These are phyloP conservation scores for Atta cephalotes DNA, from an alignment of 1,140 invertebrate genomes.

Conservation along the genomic window DNA sequence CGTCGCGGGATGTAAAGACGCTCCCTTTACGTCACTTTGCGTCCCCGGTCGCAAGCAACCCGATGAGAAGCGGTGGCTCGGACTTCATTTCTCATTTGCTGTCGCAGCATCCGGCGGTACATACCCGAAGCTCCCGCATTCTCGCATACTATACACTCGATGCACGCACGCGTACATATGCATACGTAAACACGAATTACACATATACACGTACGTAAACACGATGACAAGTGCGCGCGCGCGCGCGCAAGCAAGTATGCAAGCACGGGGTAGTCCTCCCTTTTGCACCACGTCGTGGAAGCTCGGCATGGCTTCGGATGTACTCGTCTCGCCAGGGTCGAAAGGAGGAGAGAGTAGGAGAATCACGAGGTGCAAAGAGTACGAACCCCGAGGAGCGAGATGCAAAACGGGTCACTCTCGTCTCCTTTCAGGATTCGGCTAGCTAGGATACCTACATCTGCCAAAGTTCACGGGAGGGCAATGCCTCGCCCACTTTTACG, in stretches of 20 bases:
- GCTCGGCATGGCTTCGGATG: constrained; percentile 70
- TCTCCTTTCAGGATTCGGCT: constrained; percentile 78
- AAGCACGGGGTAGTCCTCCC: constrained; percentile 57
- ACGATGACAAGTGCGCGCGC: neutral
- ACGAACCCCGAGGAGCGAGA: constrained; percentile 73
- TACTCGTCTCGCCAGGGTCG: constrained; percentile 62
- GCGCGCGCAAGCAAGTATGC: neutral
- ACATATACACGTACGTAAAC: neutral
- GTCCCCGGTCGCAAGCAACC: neutral
- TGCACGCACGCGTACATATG: neutral
- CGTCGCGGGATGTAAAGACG: constrained; percentile 4
- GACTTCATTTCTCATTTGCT: constrained; percentile 54
- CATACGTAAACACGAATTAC: constrained; percentile 12
- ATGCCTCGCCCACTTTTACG: constrained; percentile 82
- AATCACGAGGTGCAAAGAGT: constrained; percentile 61
- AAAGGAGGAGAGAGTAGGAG: constrained; percentile 60
- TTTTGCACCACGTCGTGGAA: constrained; percentile 67
- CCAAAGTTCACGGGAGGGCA: constrained; percentile 82
- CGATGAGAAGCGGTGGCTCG: constrained; percentile 32
- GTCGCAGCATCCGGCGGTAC: constrained; percentile 22
- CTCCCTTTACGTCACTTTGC: constrained; percentile 13
- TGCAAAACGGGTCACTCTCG: constrained; percentile 81
- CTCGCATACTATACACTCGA: constrained; percentile 1
- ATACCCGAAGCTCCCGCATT: constrained; percentile 31
- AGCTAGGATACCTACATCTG: constrained; percentile 78